Percentiles rank a stretch among this genome's conserved stretches.
These are phyloP conservation scores for Odontesthes bonariensis DNA, from an alignment of 2,113 vertebrate species.

Conservation along the genomic window DNA sequence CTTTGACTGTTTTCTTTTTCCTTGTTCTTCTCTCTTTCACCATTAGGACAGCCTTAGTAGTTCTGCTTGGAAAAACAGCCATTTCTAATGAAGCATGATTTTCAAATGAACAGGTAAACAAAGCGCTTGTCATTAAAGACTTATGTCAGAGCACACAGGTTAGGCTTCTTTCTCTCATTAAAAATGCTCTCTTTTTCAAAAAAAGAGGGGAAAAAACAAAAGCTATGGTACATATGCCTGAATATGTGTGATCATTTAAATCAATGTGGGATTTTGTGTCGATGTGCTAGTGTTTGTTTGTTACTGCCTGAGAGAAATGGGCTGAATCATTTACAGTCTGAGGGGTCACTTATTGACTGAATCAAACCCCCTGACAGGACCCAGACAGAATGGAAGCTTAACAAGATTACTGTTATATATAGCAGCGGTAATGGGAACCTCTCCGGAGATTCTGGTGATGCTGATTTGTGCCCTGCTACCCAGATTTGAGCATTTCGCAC, in stretches of 20 bases:
- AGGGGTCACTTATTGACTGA: conserved; percentile 78
- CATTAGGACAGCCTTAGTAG: conserved; percentile 42
- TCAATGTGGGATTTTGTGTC: conserved; percentile 7
- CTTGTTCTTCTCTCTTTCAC: conserved; percentile 29
- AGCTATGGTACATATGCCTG: neutral
- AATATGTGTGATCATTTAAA: conserved; percentile 16
- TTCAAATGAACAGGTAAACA: conserved; percentile 58
- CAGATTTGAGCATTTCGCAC: conserved; percentile 64
- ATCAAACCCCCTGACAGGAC: conserved; percentile 62
- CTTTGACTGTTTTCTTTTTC: neutral
- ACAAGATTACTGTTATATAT: conserved; percentile 81
- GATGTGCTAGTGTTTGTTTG: conserved; percentile 27
- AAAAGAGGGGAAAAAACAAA: neutral
- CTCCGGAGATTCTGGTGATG: conserved; percentile 64
- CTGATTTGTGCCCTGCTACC: conserved; percentile 67
- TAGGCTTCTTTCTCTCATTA: conserved; percentile 45
- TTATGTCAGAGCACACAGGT: conserved; percentile 42
- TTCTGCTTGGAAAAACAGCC: conserved; percentile 61
- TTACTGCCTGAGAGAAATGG: conserved; percentile 32
- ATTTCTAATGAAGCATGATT: conserved; percentile 62
- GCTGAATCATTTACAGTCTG: conserved; percentile 74
- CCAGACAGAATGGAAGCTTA: conserved; percentile 73
- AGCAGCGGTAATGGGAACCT: conserved; percentile 74
- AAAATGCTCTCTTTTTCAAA: conserved; percentile 22
- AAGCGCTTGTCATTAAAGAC: conserved; percentile 57